Evolutionary conservation across 2,888 invertebrate species (phyloP), one percentile per base, ranked within the genome.

Genomic region (Cephalotes varians): DNA sequence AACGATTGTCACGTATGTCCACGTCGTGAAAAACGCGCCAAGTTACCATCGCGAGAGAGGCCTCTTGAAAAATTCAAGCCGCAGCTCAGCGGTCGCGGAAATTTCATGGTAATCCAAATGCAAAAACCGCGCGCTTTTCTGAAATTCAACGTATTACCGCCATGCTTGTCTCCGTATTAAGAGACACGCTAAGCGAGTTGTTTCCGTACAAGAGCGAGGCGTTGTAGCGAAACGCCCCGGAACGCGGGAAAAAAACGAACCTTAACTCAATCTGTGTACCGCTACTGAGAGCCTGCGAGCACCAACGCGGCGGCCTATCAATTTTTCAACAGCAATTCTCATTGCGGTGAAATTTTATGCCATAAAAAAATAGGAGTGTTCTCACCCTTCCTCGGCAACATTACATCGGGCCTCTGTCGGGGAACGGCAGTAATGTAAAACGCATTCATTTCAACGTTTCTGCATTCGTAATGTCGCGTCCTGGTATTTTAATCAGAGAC

Each of bases 321-420:
- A 90, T 90, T 91, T 92, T 92, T 91, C 90, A 92, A 88, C 89
- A 90, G 91, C 91, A 92, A 92, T 92, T 92, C 90, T 92, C 91
- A 92, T 92, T 91, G 87, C 87, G 87, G 82, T 85, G 88, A 89
- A 90, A 89, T 90, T 91, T 90, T 86, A 88, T 85, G 87, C 84
- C 86, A 87, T 91, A 88, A 90, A 90, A 91, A 91, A 91, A 91
- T 91, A 88, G 91, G 85, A 91, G 82, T 86, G 71, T 83, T 82
- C 89, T 86, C 83, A 64, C 79, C 82, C 65, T 76, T 72, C 54
- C 72, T 6, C 76, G 58, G 80, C 64, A 64, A 65, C 84, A 86
- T 88, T 91, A 91, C 90, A 90, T 82, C 86, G 90, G 69, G 37
- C 76, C 71, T 80, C 84, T 49, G 71, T 69, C 80, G 77, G 60